These are phyloP conservation scores for Umimayanthus chanpuru DNA, from an alignment of 92 coral and sea anemone species.

Conservation along the genomic window DNA sequence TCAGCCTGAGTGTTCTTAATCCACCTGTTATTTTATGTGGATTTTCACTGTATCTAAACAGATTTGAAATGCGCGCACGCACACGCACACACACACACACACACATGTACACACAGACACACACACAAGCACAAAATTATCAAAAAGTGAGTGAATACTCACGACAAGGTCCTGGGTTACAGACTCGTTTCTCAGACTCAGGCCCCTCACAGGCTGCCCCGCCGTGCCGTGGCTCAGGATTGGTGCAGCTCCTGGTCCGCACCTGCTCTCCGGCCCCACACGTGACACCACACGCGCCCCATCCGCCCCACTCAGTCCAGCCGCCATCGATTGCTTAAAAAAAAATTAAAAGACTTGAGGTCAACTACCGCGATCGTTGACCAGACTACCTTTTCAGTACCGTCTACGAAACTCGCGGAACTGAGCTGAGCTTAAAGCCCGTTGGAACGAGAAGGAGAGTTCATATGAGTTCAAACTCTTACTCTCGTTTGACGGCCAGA, in stretches of 20 bases:
- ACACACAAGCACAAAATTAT: too few species aligned
- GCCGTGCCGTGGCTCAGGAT: neutral
- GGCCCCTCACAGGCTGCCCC: neutral
- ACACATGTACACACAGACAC: too few species aligned
- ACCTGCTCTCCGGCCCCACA: slow-evolving; percentile 4
- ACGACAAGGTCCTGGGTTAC: slow-evolving; percentile 17
- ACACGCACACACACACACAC: too few species aligned
- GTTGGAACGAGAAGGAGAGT: too few species aligned
- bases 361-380: too few species aligned
- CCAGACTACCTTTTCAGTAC: neutral
- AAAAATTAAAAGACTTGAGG: neutral
- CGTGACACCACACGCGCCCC: neutral
- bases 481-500: too few species aligned
- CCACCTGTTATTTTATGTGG: too few species aligned
- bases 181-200: neutral
- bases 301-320: neutral
- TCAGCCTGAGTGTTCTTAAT: too few species aligned
- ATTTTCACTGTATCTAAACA: too few species aligned
- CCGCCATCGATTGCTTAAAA: slow-evolving; percentile 5
- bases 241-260: neutral
- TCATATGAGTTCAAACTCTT: too few species aligned
- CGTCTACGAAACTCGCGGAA: neutral
- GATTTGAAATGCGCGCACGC: too few species aligned
- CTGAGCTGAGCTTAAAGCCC: neutral
- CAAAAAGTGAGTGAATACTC: neutral